Evolutionary conservation across 2,113 vertebrate species (phyloP).

Genomic region (Taxidea taxus): DNA sequence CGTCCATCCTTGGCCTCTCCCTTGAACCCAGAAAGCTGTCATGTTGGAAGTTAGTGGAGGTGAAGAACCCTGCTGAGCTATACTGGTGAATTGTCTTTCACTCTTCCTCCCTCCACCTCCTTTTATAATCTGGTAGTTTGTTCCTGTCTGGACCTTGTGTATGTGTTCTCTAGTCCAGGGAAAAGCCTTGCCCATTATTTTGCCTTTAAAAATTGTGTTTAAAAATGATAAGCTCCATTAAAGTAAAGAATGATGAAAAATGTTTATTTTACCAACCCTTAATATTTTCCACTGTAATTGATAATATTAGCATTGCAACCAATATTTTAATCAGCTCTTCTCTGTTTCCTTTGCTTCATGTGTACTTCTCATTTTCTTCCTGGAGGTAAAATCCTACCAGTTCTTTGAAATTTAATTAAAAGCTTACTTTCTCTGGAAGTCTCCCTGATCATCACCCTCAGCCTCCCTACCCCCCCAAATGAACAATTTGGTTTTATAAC

Average conservation of each 20-base stretch:
- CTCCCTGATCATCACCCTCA: background rate
- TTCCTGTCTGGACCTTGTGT: background rate
- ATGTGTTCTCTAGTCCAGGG: background rate
- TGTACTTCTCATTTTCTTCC: background rate
- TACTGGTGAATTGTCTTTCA: background rate
- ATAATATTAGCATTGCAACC: background rate
- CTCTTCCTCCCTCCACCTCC: background rate
- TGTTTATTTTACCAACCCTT: background rate
- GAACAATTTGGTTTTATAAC: background rate
- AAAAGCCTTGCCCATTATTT: background rate
- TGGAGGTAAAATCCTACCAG: background rate
- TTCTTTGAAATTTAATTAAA: background rate
- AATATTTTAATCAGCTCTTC: background rate
- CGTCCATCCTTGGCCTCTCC: background rate
- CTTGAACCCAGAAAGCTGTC: background rate
- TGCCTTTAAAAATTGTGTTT: conserved; percentile 25
- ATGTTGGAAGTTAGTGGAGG: background rate
- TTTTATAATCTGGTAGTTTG: background rate
- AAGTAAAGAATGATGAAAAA: background rate
- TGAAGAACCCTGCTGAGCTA: background rate
- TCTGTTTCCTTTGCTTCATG: background rate
- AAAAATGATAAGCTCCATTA: background rate
- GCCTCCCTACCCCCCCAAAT: background rate
- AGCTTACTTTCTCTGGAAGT: background rate
- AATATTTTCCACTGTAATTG: conserved; percentile 1